Evolutionary conservation across 2,113 vertebrate species (phyloP), one percentile per base, ranked within the genome.

Genomic region (Neomonachus schauinslandi): DNA sequence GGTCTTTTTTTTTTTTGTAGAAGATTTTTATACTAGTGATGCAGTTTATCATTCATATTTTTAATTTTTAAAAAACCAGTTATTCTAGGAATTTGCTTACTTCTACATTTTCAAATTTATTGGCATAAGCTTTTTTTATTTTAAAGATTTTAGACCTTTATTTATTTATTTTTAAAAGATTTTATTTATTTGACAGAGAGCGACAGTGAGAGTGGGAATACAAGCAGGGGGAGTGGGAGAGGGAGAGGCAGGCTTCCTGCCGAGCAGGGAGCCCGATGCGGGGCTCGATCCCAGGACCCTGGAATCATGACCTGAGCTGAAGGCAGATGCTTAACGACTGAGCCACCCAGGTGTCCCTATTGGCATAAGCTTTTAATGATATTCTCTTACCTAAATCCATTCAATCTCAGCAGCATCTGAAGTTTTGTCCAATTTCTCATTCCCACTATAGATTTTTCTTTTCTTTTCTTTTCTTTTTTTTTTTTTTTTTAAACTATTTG

Each of bases 361-460:
- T 33, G 55, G 8, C 14, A 46, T 42, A 77, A 46, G 15, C 88
- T 63, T 49, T 69, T 85, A 49, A n/a, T 80, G 22, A n/a, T 86
- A 55, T 28, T 81, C 9, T 49, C 33, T 92, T 91, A 55, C 5
- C 49, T 46, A 46, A 46, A 7, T 12, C 24, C 91, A 67, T 86
- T 86, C 67, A 89, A 53, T 69, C 21, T 82, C 33, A 83, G 13
- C 9, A 22, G 82, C 42, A 42, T 82, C 33, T 79, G 18, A 49
- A 79, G 53, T 92, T 95, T 89, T 95, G 6, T 76, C 4, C 12
- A 46, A 1, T 85, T 95, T 97, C 69, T 95, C 26, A 87, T 42
- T 92, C 16, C 31, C 36, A 79, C 2, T 67, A 24, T 57, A 74
- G 31, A 42, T 31, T 57, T 82, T 53, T 46, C 11, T 28, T 18